A percentile compares a stretch with the other conserved stretches of the same genome.
phyloP scores from a whole-genome alignment of 2,113 vertebrate genomes.

The Sebastes schlegelii region DNA sequence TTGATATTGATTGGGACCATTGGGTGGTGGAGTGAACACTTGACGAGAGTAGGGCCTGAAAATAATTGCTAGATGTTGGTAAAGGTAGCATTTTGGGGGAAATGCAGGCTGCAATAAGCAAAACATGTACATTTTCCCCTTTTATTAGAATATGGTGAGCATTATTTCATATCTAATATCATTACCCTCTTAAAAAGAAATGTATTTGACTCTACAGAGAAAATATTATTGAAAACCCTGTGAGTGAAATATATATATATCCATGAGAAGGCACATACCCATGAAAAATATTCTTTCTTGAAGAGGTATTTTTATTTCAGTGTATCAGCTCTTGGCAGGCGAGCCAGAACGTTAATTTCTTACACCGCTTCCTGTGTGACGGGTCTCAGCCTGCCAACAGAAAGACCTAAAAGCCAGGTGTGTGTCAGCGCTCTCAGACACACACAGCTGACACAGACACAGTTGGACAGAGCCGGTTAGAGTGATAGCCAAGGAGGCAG shows the following conservation, averaged over 20 bases:
- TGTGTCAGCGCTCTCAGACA: neutral
- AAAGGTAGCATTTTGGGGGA: neutral
- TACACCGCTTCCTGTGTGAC: neutral
- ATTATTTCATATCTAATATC: neutral
- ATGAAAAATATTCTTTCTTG: conserved; percentile 11
- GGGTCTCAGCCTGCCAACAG: conserved; percentile 1
- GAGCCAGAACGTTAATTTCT: conserved; percentile 26
- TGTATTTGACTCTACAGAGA: neutral
- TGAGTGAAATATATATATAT: neutral
- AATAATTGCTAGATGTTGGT: neutral
- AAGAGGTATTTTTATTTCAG: conserved; percentile 18
- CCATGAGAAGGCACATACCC: neutral
- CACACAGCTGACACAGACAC: conserved; percentile 16
- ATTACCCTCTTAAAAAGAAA: neutral
- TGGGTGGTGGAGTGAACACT: neutral
- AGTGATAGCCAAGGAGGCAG: conserved; percentile 36
- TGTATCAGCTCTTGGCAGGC: neutral
- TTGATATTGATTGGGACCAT: neutral
- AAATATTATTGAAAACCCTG: neutral
- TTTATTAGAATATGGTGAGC: neutral
- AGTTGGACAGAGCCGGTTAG: neutral
- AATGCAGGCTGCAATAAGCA: neutral
- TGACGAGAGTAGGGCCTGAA: neutral
- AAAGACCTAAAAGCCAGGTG: neutral
- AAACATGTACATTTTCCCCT: neutral